These are phyloP conservation scores for Serranus cabrilla DNA, from an alignment of 2,797 vertebrate species.

Conservation along the genomic window DNA sequence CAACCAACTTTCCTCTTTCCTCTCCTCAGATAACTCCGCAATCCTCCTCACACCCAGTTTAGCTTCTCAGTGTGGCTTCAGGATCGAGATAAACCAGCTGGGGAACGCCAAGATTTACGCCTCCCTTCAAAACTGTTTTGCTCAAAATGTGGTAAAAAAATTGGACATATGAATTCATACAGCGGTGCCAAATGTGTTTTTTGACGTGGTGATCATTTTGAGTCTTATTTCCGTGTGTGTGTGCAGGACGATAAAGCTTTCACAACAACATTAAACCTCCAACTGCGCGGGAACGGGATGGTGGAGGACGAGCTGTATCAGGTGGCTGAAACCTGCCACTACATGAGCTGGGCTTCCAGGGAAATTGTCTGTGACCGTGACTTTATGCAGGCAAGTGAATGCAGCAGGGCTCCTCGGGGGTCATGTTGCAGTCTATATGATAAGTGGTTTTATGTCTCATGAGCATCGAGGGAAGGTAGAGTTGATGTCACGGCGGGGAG, in stretches of 20 bases:
- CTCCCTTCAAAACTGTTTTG: constrained; percentile 86
- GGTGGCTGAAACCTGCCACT: constrained; percentile 79
- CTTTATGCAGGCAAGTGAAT: constrained; percentile 86
- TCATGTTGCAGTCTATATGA: constrained; percentile 28
- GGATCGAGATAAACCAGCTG: constrained; percentile 56
- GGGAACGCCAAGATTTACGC: constrained; percentile 74
- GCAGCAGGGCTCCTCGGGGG: not conserved
- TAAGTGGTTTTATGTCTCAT: constrained; percentile 15
- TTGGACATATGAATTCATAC: not conserved
- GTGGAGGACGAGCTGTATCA: constrained; percentile 61
- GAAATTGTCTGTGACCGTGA: constrained; percentile 84
- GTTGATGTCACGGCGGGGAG: constrained; percentile 18
- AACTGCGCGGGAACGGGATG: constrained; percentile 54
- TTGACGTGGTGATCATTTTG: not conserved
- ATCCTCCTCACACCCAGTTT: constrained; percentile 59
- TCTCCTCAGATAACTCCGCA: constrained; percentile 66
- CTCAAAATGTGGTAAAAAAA: constrained; percentile 73
- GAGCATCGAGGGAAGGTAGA: constrained; percentile 38
- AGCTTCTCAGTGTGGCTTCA: constrained; percentile 85
- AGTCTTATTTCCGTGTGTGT: not conserved
- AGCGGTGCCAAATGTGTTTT: not conserved
- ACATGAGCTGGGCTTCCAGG: constrained; percentile 75
- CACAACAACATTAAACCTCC: constrained; percentile 71
- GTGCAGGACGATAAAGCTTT: constrained; percentile 80
- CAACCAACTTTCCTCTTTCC: not conserved